These are phyloP conservation scores for Aegypius monachus DNA, from an alignment of 2,113 vertebrate genomes.

Conservation along the genomic window DNA sequence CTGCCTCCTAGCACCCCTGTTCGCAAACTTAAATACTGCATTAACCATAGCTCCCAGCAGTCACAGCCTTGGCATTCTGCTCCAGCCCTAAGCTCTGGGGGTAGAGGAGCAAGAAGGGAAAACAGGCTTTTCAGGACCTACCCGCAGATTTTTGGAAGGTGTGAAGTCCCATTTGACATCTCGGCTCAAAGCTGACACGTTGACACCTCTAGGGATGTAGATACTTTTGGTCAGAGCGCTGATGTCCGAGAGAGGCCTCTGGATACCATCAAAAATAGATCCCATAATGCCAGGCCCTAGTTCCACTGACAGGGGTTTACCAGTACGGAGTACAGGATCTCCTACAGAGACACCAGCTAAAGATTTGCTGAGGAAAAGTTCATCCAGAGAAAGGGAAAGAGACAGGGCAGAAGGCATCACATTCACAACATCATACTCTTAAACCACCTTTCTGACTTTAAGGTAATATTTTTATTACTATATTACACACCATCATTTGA, in stretches of 20 bases:
- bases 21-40: neutral
- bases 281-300: slow-evolving; percentile 97
- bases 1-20: neutral
- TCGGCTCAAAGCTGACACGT: slow-evolving; percentile 90
- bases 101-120: neutral
- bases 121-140: slow-evolving; percentile 57
- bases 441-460: neutral
- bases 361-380: slow-evolving; percentile 79
- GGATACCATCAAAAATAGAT: slow-evolving; percentile 98
- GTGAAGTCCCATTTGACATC: slow-evolving; percentile 94
- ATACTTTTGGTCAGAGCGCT: slow-evolving; percentile 91
- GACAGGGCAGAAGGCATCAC: neutral
- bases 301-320: slow-evolving; percentile 95
- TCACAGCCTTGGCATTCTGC: neutral
- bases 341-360: slow-evolving; percentile 94
- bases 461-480: neutral
- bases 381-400: neutral
- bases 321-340: slow-evolving; percentile 94
- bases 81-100: neutral
- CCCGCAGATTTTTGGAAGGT: slow-evolving; percentile 87
- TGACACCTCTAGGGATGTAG: slow-evolving; percentile 96
- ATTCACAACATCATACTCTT: neutral
- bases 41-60: neutral
- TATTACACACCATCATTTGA: neutral
- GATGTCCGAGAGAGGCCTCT: slow-evolving; percentile 93